Evolutionary conservation across 2,113 vertebrate genomes (phyloP).

Genomic region (Hemiscyllium ocellatum): DNA sequence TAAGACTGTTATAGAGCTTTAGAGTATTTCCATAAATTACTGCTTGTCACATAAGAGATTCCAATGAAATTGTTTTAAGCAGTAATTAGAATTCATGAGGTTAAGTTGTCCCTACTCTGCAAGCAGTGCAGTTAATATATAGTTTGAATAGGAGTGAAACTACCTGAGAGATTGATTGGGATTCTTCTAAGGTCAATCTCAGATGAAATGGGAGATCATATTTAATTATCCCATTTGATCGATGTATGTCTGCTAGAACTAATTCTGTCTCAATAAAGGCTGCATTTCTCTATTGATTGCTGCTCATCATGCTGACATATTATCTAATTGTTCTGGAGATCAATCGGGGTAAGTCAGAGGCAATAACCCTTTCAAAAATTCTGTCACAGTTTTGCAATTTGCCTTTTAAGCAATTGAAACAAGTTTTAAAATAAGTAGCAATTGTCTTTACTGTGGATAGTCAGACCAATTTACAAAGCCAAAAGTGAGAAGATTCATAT

Average conservation of each 20-base stretch:
- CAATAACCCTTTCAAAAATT: conserved; percentile 22
- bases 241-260: background rate
- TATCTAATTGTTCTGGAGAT: conserved; percentile 31
- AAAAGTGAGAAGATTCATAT: background rate
- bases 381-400: background rate
- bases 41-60: background rate
- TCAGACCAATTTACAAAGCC: background rate
- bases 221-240: conserved; percentile 28
- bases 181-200: conserved; percentile 23
- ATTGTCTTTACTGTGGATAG: background rate
- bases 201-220: conserved; percentile 22
- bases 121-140: conserved; percentile 23
- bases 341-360: background rate
- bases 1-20: background rate
- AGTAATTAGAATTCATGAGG: conserved; percentile 19
- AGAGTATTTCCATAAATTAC: background rate
- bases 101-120: background rate
- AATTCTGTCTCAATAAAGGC: conserved; percentile 23
- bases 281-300: conserved; percentile 15
- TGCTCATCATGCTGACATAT: background rate
- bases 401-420: background rate
- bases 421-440: background rate
- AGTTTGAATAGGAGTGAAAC: background rate
- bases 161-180: conserved; percentile 17
- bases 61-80: background rate